Base-by-base conservation (phyloP, 30 jellyfish, hydroid and myxozoan species). In the Turritopsis rubra region DNA sequence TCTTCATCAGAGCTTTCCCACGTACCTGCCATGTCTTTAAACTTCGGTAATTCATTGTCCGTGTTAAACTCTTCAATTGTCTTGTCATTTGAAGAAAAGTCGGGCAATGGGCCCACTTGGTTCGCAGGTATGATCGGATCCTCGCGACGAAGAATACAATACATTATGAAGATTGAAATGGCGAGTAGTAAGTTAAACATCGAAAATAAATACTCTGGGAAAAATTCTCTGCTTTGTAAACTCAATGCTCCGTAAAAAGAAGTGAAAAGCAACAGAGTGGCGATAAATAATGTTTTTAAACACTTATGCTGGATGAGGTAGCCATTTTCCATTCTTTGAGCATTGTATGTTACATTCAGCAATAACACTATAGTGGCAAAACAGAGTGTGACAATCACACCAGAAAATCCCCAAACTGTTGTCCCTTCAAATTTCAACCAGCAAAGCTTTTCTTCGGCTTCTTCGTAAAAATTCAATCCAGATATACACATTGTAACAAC, bases 381-480 rank as follows among this genome's bases (percentile, higher is more conserved):
- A n/a, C 92, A 93, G 21, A 92, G 83, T 16, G 96, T 85, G 86
- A 86, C 72, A 19, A 92, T 86, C 18, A 95, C 90, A 72, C 98
- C 94, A 19, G 96, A 87, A 76, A 81, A 92, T 53, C 98, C 98
- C 98, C 98, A 92, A 0, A 92, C 98, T 18, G 94, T 81, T 4
- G 96, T 92, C 3, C 96, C 98, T 24, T 66, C 86, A 84, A 92
- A 92, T 20, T 88, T 75, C 21, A 83, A 88, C 98, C 98, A 92
- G 87, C 98, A 92, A 88, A 92, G 85, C 31, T 83, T 88, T 75
- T 92, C 96, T 24, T 84, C 90, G 25, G 75, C 71, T n/a, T 60
- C 71, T 70, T 60, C 52, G 65, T 88, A 53, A 80, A 92, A 92
- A 52, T 81, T 82, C 60, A 92, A 81, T 21, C 98, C 98, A 80